phyloP scores from a whole-genome alignment of 2,797 vertebrate genomes.

The Tokudaia muenninki region DNA sequence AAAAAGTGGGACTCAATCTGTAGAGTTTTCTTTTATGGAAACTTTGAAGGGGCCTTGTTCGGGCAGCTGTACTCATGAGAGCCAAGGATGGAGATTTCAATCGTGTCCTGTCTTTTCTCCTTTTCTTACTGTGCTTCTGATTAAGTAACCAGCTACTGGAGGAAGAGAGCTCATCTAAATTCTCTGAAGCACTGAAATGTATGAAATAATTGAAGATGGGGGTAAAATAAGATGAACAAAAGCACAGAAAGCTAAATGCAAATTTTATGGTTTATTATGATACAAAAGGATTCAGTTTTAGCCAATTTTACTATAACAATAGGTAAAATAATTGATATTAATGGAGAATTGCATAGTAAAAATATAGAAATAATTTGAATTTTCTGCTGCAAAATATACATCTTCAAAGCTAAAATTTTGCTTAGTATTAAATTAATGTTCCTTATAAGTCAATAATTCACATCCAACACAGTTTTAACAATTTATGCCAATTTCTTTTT shows the following conservation, averaged over 20 bases:
- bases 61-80: constrained; percentile 90
- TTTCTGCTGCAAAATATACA: constrained; percentile 69
- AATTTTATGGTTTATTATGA: constrained; percentile 72
- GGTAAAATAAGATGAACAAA: constrained; percentile 75
- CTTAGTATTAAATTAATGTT: constrained; percentile 2
- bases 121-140: constrained; percentile 90
- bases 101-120: constrained; percentile 87
- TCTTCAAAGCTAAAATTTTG: constrained; percentile 33
- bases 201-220: constrained; percentile 60
- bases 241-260: constrained; percentile 80
- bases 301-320: constrained; percentile 57
- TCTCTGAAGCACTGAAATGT: constrained; percentile 88
- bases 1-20: constrained; percentile 85
- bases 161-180: constrained; percentile 86
- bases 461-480: neutral
- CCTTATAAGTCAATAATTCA: constrained; percentile 45
- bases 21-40: constrained; percentile 95
- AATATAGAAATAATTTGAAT: constrained; percentile 62
- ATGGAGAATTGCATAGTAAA: constrained; percentile 54
- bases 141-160: constrained; percentile 85
- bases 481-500: constrained; percentile 44
- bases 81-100: constrained; percentile 86
- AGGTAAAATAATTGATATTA: constrained; percentile 59
- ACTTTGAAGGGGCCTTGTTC: constrained; percentile 92
- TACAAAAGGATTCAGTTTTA: constrained; percentile 67